A percentile compares a stretch with the other conserved stretches of the same genome.
Conservation (phyloP, 2,797 vertebrate genomes). For the Rousettus madagascariensis region DNA sequence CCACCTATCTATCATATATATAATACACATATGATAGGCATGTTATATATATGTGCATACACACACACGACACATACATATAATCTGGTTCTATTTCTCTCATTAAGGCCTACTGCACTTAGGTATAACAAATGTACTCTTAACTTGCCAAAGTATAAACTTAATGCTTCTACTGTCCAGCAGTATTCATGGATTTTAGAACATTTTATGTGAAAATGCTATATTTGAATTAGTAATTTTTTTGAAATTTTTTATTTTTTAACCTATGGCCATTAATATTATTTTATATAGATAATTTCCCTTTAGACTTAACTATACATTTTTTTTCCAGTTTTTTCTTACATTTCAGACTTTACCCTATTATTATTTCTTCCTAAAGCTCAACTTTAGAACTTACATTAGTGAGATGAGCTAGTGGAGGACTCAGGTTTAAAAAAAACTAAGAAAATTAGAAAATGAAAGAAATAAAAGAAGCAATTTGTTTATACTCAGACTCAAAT, state of each 20-base stretch:
- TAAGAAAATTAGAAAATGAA: no score
- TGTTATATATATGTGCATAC: background rate
- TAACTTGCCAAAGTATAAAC: background rate
- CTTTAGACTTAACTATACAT: background rate
- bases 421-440: background rate
- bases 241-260: background rate
- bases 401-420: background rate
- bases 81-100: background rate
- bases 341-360: background rate
- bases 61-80: background rate
- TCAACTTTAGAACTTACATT: background rate
- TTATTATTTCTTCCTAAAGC: background rate
- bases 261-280: background rate
- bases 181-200: background rate
- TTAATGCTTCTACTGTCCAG: background rate
- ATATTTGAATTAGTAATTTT: background rate
- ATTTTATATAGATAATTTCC: background rate
- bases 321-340: background rate
- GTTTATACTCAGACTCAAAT: no score
- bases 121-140: background rate
- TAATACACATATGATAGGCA: no score
- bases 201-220: background rate
- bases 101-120: background rate
- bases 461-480: background rate
- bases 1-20: no score